Evolutionary conservation across 1,140 invertebrate species (phyloP).

Genomic region (Macrocentrus cingulum): DNA sequence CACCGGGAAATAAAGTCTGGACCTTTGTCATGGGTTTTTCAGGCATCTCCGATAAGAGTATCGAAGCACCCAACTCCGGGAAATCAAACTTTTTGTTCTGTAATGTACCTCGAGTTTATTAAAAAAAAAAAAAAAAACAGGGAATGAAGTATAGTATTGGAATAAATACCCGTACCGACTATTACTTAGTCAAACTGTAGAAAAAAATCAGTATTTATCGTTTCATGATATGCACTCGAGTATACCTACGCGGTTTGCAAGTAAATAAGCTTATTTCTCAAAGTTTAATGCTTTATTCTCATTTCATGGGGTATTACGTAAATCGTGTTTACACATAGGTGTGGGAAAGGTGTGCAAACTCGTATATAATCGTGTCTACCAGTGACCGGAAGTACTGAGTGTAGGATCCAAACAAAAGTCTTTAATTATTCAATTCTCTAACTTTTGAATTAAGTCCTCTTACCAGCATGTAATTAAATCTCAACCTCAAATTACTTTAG

Average conservation of each 20-base stretch:
- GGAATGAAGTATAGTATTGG: too few species aligned
- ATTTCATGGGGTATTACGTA: conserved; percentile 11
- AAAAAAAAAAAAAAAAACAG: too few species aligned
- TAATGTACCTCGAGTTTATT: too few species aligned
- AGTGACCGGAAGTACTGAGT: too few species aligned
- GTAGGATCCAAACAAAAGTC: too few species aligned
- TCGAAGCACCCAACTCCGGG: background rate
- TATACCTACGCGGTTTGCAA: conserved; percentile 1
- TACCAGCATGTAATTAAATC: too few species aligned
- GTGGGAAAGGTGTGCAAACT: background rate
- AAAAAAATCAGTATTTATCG: background rate
- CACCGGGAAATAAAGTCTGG: background rate
- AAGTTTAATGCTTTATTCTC: conserved; percentile 2
- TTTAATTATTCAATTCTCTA: too few species aligned
- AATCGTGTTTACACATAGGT: conserved; percentile 14
- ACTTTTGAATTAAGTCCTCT: too few species aligned
- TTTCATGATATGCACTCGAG: background rate
- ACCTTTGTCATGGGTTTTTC: background rate
- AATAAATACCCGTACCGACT: too few species aligned
- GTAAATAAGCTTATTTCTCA: conserved; percentile 5
- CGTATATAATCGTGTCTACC: background rate
- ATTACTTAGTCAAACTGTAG: too few species aligned
- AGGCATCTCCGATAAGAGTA: background rate
- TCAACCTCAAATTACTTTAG: too few species aligned
- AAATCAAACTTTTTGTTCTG: background rate